Evolutionary conservation across 2,797 vertebrate species (phyloP), one percentile per base, ranked within the genome.

Genomic region (Scyliorhinus canicula): DNA sequence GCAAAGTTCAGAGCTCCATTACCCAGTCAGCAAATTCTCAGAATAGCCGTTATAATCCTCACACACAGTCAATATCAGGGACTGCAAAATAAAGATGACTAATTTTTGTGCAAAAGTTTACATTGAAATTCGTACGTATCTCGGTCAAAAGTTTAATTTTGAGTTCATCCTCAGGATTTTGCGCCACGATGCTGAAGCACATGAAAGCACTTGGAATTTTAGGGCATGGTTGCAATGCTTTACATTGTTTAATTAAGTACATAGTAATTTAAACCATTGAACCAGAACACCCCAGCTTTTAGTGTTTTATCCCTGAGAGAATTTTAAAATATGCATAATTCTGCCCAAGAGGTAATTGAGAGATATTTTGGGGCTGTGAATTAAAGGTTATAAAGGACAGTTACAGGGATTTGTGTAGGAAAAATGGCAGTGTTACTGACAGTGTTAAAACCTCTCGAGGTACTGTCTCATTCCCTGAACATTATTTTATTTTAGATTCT

Each of bases 251-350:
- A 97, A 97, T 97, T 96, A 96, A 97, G 95, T 96, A 95, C 95
- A 96, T 95, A 96, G 95, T 96, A 97, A 97, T 96, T 96, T 96
- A 96, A 97, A 96, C 95, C 96, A 96, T 28, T 96, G 96, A 96
- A 96, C 96, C 95, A 96, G 95, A 97, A 96, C 95, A 96, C 96
- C 96, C 95, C 96, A 96, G 96, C 95, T 95, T 96, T 97, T 97
- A 96, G 95, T 95, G 96, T 96, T 96, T 95, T 97, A 97, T 96
- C 96, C 95, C 96, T 97, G 96, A 95, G 96, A 96, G 97, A 96
- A 96, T 95, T 96, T 97, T 96, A 95, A 96, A 97, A 96, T 96
- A 95, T 96, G 95, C 95, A 96, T 96, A 97, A 96, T 97, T 97
- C 95, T 97, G 95, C 95, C 95, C 96, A 74, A 50, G 95, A 95